Percentiles rank a stretch among this genome's conserved stretches.
These are phyloP conservation scores for Drosophila jambulina DNA, from an alignment of 1,140 invertebrate genomes.

Conservation along the genomic window DNA sequence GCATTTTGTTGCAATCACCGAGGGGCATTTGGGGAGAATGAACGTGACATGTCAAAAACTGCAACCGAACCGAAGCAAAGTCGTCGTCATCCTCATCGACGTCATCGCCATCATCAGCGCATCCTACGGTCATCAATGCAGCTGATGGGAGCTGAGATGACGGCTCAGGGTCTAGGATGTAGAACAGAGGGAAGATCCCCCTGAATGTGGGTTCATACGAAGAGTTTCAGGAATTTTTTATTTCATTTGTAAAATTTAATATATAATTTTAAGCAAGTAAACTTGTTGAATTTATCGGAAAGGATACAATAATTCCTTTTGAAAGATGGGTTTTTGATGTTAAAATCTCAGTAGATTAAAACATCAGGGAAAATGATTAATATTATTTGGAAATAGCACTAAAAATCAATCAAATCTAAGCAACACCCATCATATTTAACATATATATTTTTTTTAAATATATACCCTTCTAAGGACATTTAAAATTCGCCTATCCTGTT, in stretches of 20 bases:
- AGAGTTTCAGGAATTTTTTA: background rate
- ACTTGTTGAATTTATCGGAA: too few relatives aligned
- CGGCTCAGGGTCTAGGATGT: conserved; percentile 7
- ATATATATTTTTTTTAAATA: too few relatives aligned
- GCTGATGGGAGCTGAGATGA: conserved; percentile 4
- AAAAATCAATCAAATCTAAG: too few relatives aligned
- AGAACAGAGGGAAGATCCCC: background rate
- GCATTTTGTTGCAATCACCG: conserved; percentile 50
- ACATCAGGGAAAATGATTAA: too few relatives aligned
- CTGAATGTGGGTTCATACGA: background rate
- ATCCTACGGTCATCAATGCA: conserved; percentile 28
- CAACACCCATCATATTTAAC: background rate
- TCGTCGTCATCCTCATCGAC: conserved; percentile 22
- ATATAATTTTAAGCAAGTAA: background rate
- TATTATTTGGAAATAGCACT: too few relatives aligned
- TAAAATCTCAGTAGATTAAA: too few relatives aligned
- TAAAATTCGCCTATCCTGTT: background rate
- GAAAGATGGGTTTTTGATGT: background rate
- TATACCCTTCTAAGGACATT: conserved; percentile 3
- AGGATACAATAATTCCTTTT: too few relatives aligned
- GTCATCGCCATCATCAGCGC: conserved; percentile 26
- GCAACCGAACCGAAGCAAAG: conserved; percentile 33
- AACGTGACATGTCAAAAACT: conserved; percentile 46
- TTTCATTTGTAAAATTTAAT: background rate
- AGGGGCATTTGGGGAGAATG: conserved; percentile 37